These are phyloP conservation scores for Melinaea menophilus DNA, from an alignment of 2,888 invertebrate genomes.

Conservation along the genomic window DNA sequence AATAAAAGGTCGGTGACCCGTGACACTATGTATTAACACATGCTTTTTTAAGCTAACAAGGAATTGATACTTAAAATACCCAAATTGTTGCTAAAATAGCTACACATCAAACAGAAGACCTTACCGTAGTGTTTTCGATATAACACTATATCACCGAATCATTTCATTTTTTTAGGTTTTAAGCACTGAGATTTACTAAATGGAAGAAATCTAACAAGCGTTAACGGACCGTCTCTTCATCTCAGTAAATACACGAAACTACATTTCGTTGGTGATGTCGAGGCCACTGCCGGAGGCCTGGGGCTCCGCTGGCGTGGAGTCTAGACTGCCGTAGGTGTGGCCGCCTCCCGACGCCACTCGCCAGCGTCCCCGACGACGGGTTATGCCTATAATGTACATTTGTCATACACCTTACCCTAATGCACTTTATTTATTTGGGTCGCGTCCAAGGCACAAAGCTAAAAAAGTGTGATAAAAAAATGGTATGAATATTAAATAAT, in stretches of 20 bases:
- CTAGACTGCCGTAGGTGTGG: constrained; percentile 82
- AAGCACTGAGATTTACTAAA: constrained; percentile 10
- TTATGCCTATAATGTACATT: constrained; percentile 62
- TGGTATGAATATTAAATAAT: too few relatives aligned
- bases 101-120: constrained; percentile 2
- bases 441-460: not conserved
- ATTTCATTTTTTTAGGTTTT: not conserved
- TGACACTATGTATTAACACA: too few relatives aligned
- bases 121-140: constrained; percentile 1
- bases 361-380: constrained; percentile 69
- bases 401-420: constrained; percentile 9
- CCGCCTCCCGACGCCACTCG: constrained; percentile 66
- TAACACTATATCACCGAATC: not conserved
- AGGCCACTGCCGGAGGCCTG: constrained; percentile 57
- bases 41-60: too few relatives aligned
- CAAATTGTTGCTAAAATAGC: not conserved
- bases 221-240: constrained; percentile 7
- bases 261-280: constrained; percentile 67
- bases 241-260: constrained; percentile 27
- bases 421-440: not conserved
- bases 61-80: too few relatives aligned
- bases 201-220: constrained; percentile 2
- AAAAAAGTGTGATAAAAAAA: too few relatives aligned
- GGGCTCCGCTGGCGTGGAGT: constrained; percentile 54
- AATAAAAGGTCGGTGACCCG: too few relatives aligned